phyloP scores from a whole-genome alignment of 2,797 vertebrate species.

The Phoeniculus purpureus region DNA sequence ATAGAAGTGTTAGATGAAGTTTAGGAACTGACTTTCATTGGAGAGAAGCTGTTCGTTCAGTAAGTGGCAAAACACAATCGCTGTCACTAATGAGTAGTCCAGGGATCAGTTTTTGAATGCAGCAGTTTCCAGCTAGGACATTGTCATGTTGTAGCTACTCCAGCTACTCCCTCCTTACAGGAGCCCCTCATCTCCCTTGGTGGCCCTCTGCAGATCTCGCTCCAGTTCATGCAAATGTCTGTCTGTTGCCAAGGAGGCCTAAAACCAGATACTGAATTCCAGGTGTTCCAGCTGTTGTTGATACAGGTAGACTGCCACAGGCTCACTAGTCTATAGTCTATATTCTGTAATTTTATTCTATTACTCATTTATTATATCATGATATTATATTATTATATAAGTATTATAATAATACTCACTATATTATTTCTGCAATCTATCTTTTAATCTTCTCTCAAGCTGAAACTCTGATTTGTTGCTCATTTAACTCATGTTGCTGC shows the following conservation, averaged over 20 bases:
- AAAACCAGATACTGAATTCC: background rate
- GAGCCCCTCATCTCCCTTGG: background rate
- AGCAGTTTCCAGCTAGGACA: background rate
- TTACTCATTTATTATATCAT: no score
- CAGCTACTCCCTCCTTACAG: background rate
- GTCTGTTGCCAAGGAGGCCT: background rate
- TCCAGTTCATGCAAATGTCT: background rate
- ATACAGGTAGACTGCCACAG: background rate
- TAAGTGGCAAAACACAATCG: background rate
- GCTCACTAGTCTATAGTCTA: background rate
- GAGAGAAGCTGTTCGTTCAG: background rate
- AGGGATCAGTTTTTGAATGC: background rate
- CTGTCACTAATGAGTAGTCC: background rate
- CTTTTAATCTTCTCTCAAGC: background rate
- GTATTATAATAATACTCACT: no score
- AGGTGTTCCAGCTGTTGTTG: background rate
- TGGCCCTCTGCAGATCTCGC: background rate
- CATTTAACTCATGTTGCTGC: background rate
- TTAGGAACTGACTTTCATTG: background rate
- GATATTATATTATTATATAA: no score
- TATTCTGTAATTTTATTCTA: no score
- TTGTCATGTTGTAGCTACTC: background rate
- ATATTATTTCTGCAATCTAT: no score
- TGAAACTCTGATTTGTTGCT: background rate
- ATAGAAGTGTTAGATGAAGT: background rate